Conservation (phyloP, 2,797 vertebrate genomes). For the Enteromius trimaculatus region DNA sequence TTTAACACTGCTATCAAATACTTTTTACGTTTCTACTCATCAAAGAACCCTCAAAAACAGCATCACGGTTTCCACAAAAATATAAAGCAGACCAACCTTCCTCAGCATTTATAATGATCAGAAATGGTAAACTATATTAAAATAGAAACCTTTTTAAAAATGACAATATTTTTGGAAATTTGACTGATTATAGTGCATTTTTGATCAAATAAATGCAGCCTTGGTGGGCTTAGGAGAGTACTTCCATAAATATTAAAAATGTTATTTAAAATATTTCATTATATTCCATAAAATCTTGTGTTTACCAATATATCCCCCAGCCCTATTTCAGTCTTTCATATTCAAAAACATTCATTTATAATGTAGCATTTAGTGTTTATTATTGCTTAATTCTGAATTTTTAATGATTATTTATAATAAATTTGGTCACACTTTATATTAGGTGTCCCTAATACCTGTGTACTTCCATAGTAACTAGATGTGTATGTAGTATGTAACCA, state of each 20-base stretch:
- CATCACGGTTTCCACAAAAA: neutral
- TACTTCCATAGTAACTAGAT: too few relatives aligned
- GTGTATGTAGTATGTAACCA: too few relatives aligned
- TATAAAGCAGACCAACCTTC: neutral
- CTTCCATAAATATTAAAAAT: neutral
- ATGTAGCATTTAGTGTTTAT: neutral
- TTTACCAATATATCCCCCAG: neutral
- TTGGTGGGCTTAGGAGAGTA: too few relatives aligned
- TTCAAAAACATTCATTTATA: neutral
- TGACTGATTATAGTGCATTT: neutral
- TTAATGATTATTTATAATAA: neutral
- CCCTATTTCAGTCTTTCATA: neutral
- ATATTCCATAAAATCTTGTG: neutral
- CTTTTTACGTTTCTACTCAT: neutral
- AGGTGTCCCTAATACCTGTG: too few relatives aligned
- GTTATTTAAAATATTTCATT: too few relatives aligned
- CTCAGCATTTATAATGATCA: neutral
- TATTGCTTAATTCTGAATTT: neutral
- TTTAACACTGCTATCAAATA: neutral
- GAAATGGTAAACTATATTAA: neutral
- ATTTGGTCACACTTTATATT: too few relatives aligned
- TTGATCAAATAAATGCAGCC: neutral
- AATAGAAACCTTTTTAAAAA: neutral
- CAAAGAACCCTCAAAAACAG: neutral
- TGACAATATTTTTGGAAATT: neutral